A percentile compares a stretch with the other conserved stretches of the same genome.
These are phyloP conservation scores for Lepidochrysops patricia DNA, from an alignment of 2,888 invertebrate species.

Conservation along the genomic window DNA sequence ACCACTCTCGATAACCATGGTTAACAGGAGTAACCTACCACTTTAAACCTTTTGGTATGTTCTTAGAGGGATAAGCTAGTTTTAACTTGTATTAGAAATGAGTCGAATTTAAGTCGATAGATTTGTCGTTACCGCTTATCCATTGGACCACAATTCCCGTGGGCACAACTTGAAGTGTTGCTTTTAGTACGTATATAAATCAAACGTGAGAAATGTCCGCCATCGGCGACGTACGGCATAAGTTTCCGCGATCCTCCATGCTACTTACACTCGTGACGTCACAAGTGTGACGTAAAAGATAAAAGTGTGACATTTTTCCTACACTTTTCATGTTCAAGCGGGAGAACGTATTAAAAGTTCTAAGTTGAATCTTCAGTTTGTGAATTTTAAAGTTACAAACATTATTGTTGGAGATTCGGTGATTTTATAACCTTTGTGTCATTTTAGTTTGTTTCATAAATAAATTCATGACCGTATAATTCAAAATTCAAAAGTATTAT, in stretches of 20 bases:
- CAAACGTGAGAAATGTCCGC: slow-evolving; percentile 42
- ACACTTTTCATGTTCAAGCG: not conserved
- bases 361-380: not conserved
- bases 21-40: no score
- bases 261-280: not conserved
- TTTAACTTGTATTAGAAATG: not conserved
- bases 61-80: not conserved
- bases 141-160: slow-evolving; percentile 18
- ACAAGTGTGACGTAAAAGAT: not conserved
- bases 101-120: no score
- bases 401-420: not conserved
- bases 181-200: slow-evolving; percentile 41
- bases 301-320: slow-evolving; percentile 1
- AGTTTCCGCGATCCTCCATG: slow-evolving; percentile 31
- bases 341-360: not conserved
- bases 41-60: no score
- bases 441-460: no score
- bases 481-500: no score
- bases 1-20: no score
- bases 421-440: no score
- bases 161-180: slow-evolving; percentile 29
- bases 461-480: no score
- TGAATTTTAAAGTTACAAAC: not conserved
- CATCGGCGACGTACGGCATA: slow-evolving; percentile 34
- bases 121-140: slow-evolving; percentile 12